A percentile compares a stretch with the other conserved stretches of the same genome.
Evolutionary conservation across 1,140 invertebrate genomes (phyloP).

Genomic region (Brachionus plicatilis): DNA sequence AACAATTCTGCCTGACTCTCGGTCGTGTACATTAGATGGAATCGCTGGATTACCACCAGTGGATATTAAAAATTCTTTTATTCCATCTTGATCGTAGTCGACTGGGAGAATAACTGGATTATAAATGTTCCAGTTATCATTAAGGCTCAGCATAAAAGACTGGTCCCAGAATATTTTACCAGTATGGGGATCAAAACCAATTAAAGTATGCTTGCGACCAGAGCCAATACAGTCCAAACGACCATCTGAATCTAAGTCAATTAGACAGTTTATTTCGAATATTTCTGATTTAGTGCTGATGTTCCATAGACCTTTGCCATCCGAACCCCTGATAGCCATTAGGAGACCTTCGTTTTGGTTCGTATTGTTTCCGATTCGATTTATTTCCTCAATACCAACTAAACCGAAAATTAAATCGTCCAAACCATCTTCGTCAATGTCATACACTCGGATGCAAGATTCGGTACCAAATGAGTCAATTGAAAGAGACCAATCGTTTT

Average conservation of each 20-base stretch:
- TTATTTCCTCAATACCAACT: background rate
- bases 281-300: conserved; percentile 42
- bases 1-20: conserved; percentile 47
- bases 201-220: conserved; percentile 45
- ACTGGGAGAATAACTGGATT: conserved; percentile 43
- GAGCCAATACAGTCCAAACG: conserved; percentile 47
- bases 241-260: conserved; percentile 50
- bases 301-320: conserved; percentile 48
- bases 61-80: conserved; percentile 48
- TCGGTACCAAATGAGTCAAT: conserved; percentile 43
- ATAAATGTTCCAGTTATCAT: conserved; percentile 46
- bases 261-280: conserved; percentile 47
- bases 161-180: conserved; percentile 43
- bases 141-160: background rate
- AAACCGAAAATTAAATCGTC: conserved; percentile 47
- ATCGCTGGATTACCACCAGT: conserved; percentile 48
- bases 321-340: conserved; percentile 47
- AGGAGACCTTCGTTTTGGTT: background rate
- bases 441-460: conserved; percentile 46
- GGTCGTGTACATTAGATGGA: conserved; percentile 44
- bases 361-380: background rate
- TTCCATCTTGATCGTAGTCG: conserved; percentile 48
- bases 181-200: conserved; percentile 47
- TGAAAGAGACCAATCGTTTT: conserved; percentile 44
- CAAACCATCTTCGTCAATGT: conserved; percentile 48